These are phyloP conservation scores for Drosophila trichaetosa DNA, from an alignment of 2,888 invertebrate species.

Conservation along the genomic window DNA sequence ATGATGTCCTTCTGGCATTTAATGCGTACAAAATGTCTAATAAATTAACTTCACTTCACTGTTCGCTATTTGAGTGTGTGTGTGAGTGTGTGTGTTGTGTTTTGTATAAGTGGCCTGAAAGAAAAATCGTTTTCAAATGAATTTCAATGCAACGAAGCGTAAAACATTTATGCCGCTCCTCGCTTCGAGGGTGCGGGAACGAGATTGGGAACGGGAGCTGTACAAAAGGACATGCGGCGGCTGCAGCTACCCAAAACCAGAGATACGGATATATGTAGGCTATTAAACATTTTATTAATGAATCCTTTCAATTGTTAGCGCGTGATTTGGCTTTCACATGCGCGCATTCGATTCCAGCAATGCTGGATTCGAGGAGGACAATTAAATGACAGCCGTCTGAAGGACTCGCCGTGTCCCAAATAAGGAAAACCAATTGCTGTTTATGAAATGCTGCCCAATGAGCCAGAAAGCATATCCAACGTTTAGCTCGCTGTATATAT, in stretches of 20 bases:
- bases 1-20: slow-evolving; percentile 79
- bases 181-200: slow-evolving; percentile 42
- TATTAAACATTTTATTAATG: slow-evolving; percentile 83
- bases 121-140: slow-evolving; percentile 83
- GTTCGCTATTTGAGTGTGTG: slow-evolving; percentile 36
- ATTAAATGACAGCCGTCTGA: slow-evolving; percentile 70
- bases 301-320: slow-evolving; percentile 83
- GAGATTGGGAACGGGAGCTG: slow-evolving; percentile 51
- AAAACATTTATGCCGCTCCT: slow-evolving; percentile 82
- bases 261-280: slow-evolving; percentile 57
- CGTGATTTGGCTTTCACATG: slow-evolving; percentile 78
- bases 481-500: slow-evolving; percentile 58
- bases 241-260: slow-evolving; percentile 61
- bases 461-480: slow-evolving; percentile 69
- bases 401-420: slow-evolving; percentile 47
- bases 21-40: slow-evolving; percentile 82
- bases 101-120: slow-evolving; percentile 79
- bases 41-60: slow-evolving; percentile 83
- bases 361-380: slow-evolving; percentile 70
- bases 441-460: slow-evolving; percentile 70
- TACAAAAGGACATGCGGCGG: slow-evolving; percentile 78
- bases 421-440: slow-evolving; percentile 52
- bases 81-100: slow-evolving; percentile 54
- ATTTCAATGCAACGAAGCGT: slow-evolving; percentile 85
- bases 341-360: slow-evolving; percentile 21